These are phyloP conservation scores for Zelleria hepariella DNA, from an alignment of 2,888 invertebrate genomes.

Conservation along the genomic window DNA sequence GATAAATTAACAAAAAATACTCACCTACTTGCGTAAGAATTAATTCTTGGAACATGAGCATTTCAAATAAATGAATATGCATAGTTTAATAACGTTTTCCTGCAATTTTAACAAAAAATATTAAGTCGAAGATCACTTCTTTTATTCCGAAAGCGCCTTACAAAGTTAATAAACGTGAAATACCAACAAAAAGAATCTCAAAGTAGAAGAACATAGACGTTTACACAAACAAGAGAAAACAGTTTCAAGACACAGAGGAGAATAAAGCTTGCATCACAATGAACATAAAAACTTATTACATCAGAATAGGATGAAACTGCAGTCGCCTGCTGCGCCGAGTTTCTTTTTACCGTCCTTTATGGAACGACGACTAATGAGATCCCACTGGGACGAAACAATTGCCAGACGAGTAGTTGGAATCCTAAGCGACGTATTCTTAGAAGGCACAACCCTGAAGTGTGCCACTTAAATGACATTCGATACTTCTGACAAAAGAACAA, in stretches of 20 bases:
- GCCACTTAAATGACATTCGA: conserved; percentile 20
- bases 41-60: no score
- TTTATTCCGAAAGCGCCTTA: not conserved
- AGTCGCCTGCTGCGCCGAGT: conserved; percentile 17
- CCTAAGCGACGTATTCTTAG: conserved; percentile 1
- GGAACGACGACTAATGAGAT: conserved; percentile 28
- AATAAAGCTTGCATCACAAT: conserved; percentile 1
- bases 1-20: conserved; percentile 4
- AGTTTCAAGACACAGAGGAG: not conserved
- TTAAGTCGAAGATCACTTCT: no score
- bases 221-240: not conserved
- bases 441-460: conserved; percentile 5
- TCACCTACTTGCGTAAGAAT: not conserved
- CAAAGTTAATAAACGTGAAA: not conserved
- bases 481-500: not conserved
- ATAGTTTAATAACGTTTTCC: no score
- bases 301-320: conserved; percentile 17
- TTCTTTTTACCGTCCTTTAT: conserved; percentile 29
- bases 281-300: conserved; percentile 37
- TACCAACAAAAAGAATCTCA: not conserved
- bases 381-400: conserved; percentile 40
- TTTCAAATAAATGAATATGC: no score
- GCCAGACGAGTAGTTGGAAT: conserved; percentile 11
- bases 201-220: not conserved
- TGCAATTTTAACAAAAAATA: no score